Evolutionary conservation across 2,888 invertebrate genomes (phyloP).

Genomic region (Dryobotodes eremita): DNA sequence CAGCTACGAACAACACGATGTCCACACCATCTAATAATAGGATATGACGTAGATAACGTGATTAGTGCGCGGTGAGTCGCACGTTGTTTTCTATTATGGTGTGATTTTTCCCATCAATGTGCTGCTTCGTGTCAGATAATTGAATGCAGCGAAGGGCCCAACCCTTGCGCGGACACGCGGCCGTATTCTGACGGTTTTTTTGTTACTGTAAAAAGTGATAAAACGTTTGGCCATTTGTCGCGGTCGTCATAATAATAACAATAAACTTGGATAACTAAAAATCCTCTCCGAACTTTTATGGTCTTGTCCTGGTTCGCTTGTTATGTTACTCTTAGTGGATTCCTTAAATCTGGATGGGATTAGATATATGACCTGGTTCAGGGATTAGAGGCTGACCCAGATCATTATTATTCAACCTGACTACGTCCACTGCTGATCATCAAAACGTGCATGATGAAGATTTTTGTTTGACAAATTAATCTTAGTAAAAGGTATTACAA

Average conservation of each 20-base stretch:
- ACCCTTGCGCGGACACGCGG: slow-evolving; percentile 65
- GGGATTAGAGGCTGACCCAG: not conserved
- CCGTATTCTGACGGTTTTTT: slow-evolving; percentile 62
- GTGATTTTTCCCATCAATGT: slow-evolving; percentile 77
- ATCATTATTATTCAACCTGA: too few species aligned
- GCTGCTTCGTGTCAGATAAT: slow-evolving; percentile 73
- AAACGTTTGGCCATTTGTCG: not conserved
- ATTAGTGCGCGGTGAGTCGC: slow-evolving; percentile 66
- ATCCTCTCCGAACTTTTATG: not conserved
- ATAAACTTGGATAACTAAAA: not conserved
- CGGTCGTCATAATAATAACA: not conserved
- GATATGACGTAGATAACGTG: slow-evolving; percentile 55
- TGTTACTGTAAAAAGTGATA: not conserved
- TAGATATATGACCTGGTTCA: not conserved
- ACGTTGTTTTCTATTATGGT: slow-evolving; percentile 71
- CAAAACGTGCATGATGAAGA: not conserved
- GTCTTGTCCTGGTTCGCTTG: not conserved
- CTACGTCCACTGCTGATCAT: not conserved
- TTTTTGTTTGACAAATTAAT: not conserved
- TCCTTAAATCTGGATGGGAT: not conserved
- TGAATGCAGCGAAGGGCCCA: slow-evolving; percentile 77
- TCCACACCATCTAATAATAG: slow-evolving; percentile 47
- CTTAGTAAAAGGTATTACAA: not conserved
- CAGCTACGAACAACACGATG: slow-evolving; percentile 21
- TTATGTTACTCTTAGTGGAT: not conserved